A percentile compares a stretch with the other conserved stretches of the same genome.
These are phyloP conservation scores for Martes flavigula DNA, from an alignment of 2,797 vertebrate genomes.

Conservation along the genomic window DNA sequence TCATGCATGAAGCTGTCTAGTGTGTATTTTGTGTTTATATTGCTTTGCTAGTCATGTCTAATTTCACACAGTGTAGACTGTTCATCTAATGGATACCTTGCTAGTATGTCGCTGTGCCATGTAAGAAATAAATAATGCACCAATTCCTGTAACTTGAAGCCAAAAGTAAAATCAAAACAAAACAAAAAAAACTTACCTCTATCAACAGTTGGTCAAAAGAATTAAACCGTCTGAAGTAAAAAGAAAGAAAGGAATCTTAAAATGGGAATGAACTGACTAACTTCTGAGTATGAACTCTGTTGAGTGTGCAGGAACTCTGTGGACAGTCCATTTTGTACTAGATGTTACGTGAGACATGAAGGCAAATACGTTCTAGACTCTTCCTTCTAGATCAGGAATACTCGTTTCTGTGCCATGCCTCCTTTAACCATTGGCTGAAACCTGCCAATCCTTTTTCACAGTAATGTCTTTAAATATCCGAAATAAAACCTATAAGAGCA, in stretches of 20 bases:
- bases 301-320: background rate
- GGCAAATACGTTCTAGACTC: background rate
- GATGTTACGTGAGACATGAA: background rate
- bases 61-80: constrained; percentile 56
- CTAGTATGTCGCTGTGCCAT: background rate
- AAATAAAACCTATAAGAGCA: background rate
- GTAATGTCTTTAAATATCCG: background rate
- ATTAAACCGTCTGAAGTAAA: background rate
- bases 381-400: background rate
- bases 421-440: background rate
- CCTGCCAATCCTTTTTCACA: background rate
- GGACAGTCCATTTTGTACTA: background rate
- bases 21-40: background rate
- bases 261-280: background rate
- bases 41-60: constrained; percentile 28
- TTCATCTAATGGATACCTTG: background rate
- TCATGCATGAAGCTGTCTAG: background rate
- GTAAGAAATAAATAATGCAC: background rate
- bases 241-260: background rate
- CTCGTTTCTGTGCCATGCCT: background rate
- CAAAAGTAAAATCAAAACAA: background rate
- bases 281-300: background rate
- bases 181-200: background rate
- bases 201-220: background rate
- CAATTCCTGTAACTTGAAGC: background rate